These are phyloP conservation scores for Rafetus swinhoei DNA, from an alignment of 2,113 vertebrate genomes.

Conservation along the genomic window DNA sequence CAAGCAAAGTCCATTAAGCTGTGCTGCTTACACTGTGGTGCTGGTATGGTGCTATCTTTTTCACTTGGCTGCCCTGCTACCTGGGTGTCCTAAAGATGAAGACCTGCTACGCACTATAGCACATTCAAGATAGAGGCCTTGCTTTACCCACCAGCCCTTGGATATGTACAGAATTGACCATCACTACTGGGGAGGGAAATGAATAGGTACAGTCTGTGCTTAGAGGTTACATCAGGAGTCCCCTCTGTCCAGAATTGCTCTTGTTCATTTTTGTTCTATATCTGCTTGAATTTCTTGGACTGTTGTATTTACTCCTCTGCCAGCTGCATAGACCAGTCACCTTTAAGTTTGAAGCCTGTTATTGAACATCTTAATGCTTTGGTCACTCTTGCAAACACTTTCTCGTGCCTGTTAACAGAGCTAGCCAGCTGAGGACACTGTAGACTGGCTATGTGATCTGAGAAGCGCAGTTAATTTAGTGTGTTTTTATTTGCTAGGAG, in stretches of 20 bases:
- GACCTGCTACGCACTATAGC: not conserved
- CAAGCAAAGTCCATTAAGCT: not conserved
- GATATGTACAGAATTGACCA: not conserved
- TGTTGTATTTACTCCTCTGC: not conserved
- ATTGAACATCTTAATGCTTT: not conserved
- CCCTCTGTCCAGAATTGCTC: not conserved
- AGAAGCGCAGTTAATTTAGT: not conserved
- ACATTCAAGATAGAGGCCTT: not conserved
- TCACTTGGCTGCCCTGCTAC: not conserved
- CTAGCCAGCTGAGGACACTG: not conserved
- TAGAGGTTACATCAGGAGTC: not conserved
- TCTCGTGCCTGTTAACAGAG: not conserved
- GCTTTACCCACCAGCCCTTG: not conserved
- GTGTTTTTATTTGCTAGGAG: not conserved
- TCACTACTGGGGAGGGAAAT: not conserved
- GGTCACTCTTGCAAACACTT: fast-evolving
- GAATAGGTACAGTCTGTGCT: not conserved
- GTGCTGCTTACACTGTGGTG: not conserved
- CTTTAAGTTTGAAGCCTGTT: not conserved
- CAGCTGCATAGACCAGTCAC: not conserved
- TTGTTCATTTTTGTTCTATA: not conserved
- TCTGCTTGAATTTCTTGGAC: not conserved
- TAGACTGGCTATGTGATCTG: not conserved
- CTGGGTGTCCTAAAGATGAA: not conserved
- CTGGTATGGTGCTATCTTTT: not conserved